phyloP scores from a whole-genome alignment of 2,113 vertebrate species.

The Cottus gobio region DNA sequence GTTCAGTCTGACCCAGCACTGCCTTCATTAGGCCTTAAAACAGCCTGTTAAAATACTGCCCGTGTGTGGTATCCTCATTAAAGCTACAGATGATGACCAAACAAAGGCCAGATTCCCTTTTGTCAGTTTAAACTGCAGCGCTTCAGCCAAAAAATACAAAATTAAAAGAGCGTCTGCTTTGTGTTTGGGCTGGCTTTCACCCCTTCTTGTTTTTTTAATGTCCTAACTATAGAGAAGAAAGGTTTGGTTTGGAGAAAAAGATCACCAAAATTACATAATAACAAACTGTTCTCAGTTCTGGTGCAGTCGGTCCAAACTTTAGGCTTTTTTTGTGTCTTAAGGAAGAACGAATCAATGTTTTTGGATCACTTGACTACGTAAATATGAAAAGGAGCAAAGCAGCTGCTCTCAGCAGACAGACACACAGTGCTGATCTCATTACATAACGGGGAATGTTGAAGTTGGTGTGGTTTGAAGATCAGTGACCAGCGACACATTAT shows the following conservation, averaged over 20 bases:
- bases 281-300: background rate
- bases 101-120: slow-evolving; percentile 56
- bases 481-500: background rate
- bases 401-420: background rate
- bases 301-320: background rate
- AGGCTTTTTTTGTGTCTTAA: background rate
- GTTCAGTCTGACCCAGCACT: slow-evolving; percentile 59
- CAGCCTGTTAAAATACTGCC: slow-evolving; percentile 67
- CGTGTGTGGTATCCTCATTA: slow-evolving; percentile 75
- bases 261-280: background rate
- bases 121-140: slow-evolving; percentile 44
- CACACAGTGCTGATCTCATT: background rate
- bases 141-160: slow-evolving; percentile 38
- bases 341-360: background rate
- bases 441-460: background rate
- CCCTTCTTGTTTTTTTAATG: slow-evolving; percentile 4
- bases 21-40: slow-evolving; percentile 73
- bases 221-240: background rate
- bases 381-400: background rate
- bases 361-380: background rate
- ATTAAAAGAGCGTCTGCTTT: slow-evolving; percentile 9
- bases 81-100: slow-evolving; percentile 66
- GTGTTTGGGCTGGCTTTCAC: slow-evolving; percentile 2
- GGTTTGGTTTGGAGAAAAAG: background rate
- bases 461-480: background rate